Evolutionary conservation across 2,797 vertebrate genomes (phyloP), one percentile per base, ranked within the genome.

Genomic region (Pseudomugil tenellus): DNA sequence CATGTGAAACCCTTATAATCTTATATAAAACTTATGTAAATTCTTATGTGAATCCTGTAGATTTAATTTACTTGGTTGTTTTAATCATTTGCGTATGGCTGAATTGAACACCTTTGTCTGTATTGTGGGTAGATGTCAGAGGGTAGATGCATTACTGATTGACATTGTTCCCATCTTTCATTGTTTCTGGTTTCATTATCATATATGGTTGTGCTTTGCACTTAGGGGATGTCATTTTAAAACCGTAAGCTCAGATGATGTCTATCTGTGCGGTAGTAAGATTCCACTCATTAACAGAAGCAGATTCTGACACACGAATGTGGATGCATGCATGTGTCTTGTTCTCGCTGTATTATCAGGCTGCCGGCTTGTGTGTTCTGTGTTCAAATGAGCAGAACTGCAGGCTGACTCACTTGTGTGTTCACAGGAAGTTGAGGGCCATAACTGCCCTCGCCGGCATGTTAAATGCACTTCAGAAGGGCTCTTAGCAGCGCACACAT

Each of bases 321-420:
- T 23, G 12, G 1, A 5, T 26, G 25, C 48, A 25, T 52, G 49
- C 3, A 8, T 52, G 25, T 14, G 14, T 28, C 49, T 28, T 28
- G 23, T 52, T 52, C 12, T 16, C 25, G 25, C 13, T 26, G 28
- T 52, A 28, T 52, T 52, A 26, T 52, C 49, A 52, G 11, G 25
- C 49, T 52, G 49, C 49, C 3, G 49, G 49, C 49, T 23, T 52
- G 58, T 19, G 52, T 1, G 4, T 14, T 61, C 52, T 41, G 61
- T 60, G 54, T 43, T 29, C 39, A 65, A 73, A 66, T 37, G 55
- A 67, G 70, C 43, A 9, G 60, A 60, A 43, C 48, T 56, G n/a
- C 62, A 56, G 73, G 73, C 48, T 85, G 87, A 87, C 67, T 84
- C 83, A 84, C 49, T 51, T 52, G 10, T 16, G 53, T 71, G 74